Percentiles rank a stretch among this genome's conserved stretches.
Evolutionary conservation across 2,888 invertebrate species (phyloP).

Genomic region (Seira sanloemensis): DNA sequence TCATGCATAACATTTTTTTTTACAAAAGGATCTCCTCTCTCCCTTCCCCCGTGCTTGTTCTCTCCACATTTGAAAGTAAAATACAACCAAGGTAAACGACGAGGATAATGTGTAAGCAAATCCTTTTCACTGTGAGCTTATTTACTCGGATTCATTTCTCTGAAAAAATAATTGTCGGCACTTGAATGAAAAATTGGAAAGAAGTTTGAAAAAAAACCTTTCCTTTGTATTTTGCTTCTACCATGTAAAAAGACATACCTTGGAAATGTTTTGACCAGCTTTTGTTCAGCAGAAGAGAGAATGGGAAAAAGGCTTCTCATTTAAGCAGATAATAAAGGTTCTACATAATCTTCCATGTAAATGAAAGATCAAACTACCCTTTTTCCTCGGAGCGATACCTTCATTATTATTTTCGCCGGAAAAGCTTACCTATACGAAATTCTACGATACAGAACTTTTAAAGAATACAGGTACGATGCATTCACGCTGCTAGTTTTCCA

Average conservation of each 20-base stretch:
- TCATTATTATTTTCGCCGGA: too few relatives aligned
- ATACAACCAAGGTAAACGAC: neutral
- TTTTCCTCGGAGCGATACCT: too few relatives aligned
- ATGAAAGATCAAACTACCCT: too few relatives aligned
- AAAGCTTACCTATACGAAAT: too few relatives aligned
- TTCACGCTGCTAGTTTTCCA: too few relatives aligned
- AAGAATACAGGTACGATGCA: too few relatives aligned
- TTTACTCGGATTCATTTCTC: neutral
- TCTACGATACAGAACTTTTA: too few relatives aligned
- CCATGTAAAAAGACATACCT: neutral
- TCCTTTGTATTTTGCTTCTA: neutral
- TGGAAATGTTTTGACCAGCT: neutral
- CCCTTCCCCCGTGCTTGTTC: neutral
- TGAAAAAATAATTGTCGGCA: neutral
- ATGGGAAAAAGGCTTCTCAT: neutral
- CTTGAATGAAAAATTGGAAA: neutral
- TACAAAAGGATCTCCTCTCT: neutral
- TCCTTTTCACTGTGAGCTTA: neutral
- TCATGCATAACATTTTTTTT: constrained; percentile 1
- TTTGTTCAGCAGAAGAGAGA: neutral
- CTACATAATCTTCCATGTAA: too few relatives aligned
- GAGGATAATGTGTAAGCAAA: constrained; percentile 3
- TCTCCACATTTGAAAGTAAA: neutral
- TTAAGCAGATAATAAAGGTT: too few relatives aligned
- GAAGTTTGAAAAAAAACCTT: neutral